Percentiles rank a stretch among this genome's conserved stretches.
Evolutionary conservation across 2,797 vertebrate species (phyloP).

Genomic region (Rhynchonycteris naso): DNA sequence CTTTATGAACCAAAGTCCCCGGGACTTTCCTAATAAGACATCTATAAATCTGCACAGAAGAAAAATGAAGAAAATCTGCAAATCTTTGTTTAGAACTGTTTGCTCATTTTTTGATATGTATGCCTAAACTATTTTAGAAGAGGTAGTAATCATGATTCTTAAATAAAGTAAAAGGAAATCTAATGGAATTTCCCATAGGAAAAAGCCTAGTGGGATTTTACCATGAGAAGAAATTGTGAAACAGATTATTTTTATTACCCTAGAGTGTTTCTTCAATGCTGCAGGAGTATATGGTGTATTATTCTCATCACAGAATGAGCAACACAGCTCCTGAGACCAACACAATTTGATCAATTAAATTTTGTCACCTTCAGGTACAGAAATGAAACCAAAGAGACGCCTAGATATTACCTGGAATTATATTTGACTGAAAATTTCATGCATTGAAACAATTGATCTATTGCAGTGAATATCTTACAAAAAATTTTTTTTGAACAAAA

Average conservation of each 20-base stretch:
- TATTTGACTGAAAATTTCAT: constrained; percentile 21
- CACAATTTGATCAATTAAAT: background rate
- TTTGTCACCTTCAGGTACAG: background rate
- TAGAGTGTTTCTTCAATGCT: background rate
- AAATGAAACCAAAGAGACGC: background rate
- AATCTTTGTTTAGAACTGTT: constrained; percentile 14
- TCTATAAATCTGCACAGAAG: background rate
- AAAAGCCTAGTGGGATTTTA: background rate
- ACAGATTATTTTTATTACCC: background rate
- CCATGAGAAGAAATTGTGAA: constrained; percentile 27
- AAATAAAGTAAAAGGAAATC: constrained; percentile 39
- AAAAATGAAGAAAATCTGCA: background rate
- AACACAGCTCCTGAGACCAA: background rate
- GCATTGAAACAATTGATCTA: background rate
- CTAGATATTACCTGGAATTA: constrained; percentile 25
- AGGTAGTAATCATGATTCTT: background rate
- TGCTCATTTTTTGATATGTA: constrained; percentile 36
- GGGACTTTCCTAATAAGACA: background rate
- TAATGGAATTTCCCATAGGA: background rate
- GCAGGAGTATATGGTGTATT: background rate
- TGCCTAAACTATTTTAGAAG: background rate
- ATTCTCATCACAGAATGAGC: background rate
- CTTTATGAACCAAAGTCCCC: background rate
- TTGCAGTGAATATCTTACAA: background rate
- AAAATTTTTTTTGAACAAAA: background rate